Conservation (phyloP, 2,113 vertebrate species). For the Phyllostomus discolor region DNA sequence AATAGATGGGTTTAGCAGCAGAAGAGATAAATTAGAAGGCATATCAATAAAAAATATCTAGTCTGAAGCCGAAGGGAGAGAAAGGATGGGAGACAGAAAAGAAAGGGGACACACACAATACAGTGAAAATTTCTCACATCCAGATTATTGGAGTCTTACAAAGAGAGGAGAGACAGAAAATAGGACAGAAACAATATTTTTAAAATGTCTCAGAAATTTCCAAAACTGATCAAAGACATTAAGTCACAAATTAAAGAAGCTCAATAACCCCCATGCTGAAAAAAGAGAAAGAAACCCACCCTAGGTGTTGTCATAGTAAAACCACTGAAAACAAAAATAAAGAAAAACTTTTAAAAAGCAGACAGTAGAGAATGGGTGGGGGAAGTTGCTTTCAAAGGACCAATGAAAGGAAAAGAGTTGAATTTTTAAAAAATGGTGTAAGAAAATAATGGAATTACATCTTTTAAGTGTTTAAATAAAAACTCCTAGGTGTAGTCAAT, state of each 20-base stretch:
- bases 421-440: neutral
- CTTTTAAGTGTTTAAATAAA: neutral
- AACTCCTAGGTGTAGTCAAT: neutral
- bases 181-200: neutral
- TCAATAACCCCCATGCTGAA: neutral
- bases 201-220: conserved; percentile 1
- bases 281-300: neutral
- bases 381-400: neutral
- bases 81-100: neutral
- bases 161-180: neutral
- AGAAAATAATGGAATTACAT: neutral
- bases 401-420: neutral
- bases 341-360: neutral
- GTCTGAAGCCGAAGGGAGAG: neutral
- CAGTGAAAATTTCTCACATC: neutral
- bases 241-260: neutral
- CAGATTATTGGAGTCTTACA: neutral
- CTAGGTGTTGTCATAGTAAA: neutral
- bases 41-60: neutral
- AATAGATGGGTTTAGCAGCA: neutral
- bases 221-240: neutral
- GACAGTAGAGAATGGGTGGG: neutral
- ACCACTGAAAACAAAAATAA: neutral
- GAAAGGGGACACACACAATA: neutral
- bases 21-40: neutral